Evolutionary conservation across 2,888 invertebrate genomes (phyloP), one percentile per base, ranked within the genome.

Genomic region (Euclidia mi): DNA sequence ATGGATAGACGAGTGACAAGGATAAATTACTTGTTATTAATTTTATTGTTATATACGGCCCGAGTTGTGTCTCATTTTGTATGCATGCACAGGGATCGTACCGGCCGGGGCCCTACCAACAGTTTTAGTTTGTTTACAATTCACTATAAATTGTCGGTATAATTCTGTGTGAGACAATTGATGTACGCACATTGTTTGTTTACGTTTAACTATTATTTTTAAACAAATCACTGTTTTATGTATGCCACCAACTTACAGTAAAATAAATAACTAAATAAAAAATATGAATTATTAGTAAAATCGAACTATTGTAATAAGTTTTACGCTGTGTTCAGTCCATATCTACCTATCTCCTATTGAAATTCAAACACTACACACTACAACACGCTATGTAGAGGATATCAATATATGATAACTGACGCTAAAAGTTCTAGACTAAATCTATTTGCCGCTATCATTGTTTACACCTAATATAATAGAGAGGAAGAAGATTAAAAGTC

Each of bases 281-380:
- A n/a, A n/a, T n/a, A n/a, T 25, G 7, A 25, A 25, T 25, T 6
- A 7, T 25, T 25, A 25, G 7, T 3, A 25, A 25, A 6, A 25
- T 2, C 7, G 7, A 25, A 20, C 4, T 20, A 25, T 25, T 25
- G 20, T 25, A 3, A 11, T 43, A 48, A 57, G 4, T 31, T 56
- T 32, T 61, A 58, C 73, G 77, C 82, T 85, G 85, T 88, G 82
- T 82, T 81, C 87, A 87, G 86, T 80, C 80, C 64, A 41, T 71
- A 64, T 82, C 87, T 88, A 90, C 83, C 87, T 88, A 90, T 81
- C 69, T 58, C 71, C 89, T 91, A 91, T 80, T 70, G 74, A 88
- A 90, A 88, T 89, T 67, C 82, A 87, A 90, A 88, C 74, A 61
- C 89, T 90, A 90, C 75, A 65, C 77, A 71, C 86, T 89, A 89